Conservation (phyloP, 2,113 vertebrate genomes). For the Perccottus glenii region DNA sequence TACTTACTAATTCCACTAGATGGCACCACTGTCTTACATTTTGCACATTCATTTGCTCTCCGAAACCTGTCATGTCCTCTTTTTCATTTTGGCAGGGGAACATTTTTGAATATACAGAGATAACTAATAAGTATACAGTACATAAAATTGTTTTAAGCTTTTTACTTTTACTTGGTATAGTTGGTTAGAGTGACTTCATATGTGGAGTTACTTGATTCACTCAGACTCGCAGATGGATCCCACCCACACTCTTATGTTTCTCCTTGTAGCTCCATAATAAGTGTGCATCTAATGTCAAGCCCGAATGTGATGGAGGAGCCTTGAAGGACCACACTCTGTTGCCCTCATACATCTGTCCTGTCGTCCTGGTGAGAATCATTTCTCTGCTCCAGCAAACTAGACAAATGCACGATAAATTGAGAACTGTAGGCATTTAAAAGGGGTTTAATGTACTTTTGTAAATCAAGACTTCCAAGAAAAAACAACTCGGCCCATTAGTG, state of each 20-base stretch:
- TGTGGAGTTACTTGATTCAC: not conserved
- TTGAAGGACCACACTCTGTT: constrained; percentile 94
- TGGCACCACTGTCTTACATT: constrained; percentile 32
- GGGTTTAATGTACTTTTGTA: too few relatives aligned
- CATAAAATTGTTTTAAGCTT: not conserved
- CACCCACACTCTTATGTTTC: constrained; percentile 46
- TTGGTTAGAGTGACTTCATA: not conserved
- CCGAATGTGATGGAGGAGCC: constrained; percentile 93
- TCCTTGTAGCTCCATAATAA: constrained; percentile 91
- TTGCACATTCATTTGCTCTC: too few relatives aligned
- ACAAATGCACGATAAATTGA: too few relatives aligned
- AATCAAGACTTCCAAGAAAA: too few relatives aligned
- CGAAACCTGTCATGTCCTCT: not conserved
- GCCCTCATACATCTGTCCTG: constrained; percentile 93
- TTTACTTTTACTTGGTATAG: not conserved
- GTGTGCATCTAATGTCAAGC: constrained; percentile 92
- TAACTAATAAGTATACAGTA: too few relatives aligned
- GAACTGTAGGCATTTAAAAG: too few relatives aligned
- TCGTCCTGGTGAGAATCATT: constrained; percentile 87
- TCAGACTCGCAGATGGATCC: constrained; percentile 44
- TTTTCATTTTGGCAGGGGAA: not conserved
- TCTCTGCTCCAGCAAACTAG: constrained; percentile 1
- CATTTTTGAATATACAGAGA: not conserved
- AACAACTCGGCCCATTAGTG: too few relatives aligned
- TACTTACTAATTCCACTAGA: constrained; percentile 38